Base-by-base conservation (phyloP, 2,797 vertebrate species). In the Sciurus vulgaris region DNA sequence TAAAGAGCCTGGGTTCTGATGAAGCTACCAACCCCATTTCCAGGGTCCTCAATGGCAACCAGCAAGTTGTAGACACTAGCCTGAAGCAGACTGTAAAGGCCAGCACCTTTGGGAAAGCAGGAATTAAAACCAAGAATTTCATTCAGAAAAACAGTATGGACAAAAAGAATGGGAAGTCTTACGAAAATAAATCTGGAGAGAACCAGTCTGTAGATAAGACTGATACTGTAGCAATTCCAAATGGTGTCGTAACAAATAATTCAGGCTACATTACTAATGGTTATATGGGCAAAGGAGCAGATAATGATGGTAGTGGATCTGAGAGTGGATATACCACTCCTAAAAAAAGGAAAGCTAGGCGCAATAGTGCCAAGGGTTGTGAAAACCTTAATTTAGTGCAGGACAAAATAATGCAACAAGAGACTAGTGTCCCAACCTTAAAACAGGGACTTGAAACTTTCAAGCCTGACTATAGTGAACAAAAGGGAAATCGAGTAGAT, bases 281-380 rank as follows among this genome's bases (percentile, higher is more conserved):
- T 98, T 99, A 99, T 90, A 98, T 99, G 83, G 98, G 99, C 98
- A 99, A 99, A 98, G 98, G 98, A 83, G 98, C 98, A 0, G 99
- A 99, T 96, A 99, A 99, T 63, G 99, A 99, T 96, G 99, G 99
- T 82, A 99, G 99, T 14, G 99, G 99, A 93, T 99, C 99, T 0
- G 99, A 99, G 98, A 99, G 99, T 91, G 99, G 99, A 98, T 99
- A 99, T 97, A 99, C 99, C 92, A 99, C 99, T 0, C 99, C 99
- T 20, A 99, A 99, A 97, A 99, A 99, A 98, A 98, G 99, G 97
- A 99, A 99, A 98, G 98, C 99, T 97, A 99, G 99, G 98, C 99
- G 99, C 96, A 99, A 99, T 98, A 99, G 99, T 96, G 95, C 98
- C 98, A 99, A 99, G 98, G 99, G 99, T 93, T 98, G 98, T 95